A percentile compares a stretch with the other conserved stretches of the same genome.
These are phyloP conservation scores for Diorhabda sublineata DNA, from an alignment of 1,140 invertebrate species.

Conservation along the genomic window DNA sequence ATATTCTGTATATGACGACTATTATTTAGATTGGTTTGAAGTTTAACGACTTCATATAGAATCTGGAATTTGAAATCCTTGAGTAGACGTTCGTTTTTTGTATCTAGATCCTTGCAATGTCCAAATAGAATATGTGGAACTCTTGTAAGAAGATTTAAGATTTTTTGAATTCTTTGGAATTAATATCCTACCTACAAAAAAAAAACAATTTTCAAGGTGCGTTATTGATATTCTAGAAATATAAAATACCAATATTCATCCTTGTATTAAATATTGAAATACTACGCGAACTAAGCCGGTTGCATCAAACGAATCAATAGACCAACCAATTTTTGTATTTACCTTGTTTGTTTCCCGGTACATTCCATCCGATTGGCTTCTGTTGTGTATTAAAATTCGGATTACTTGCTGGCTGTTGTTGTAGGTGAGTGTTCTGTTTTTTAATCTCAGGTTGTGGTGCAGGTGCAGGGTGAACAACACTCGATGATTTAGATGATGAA, in stretches of 20 bases:
- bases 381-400: slow-evolving; percentile 15
- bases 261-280: neutral
- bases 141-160: neutral
- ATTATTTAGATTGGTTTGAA: too few species aligned
- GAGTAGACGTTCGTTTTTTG: too few species aligned
- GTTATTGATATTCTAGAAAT: too few species aligned
- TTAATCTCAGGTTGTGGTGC: slow-evolving; percentile 15
- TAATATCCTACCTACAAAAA: too few species aligned
- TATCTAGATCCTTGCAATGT: too few species aligned
- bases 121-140: too few species aligned
- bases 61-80: too few species aligned
- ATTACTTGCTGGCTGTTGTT: slow-evolving; percentile 10
- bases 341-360: slow-evolving; percentile 15
- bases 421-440: slow-evolving; percentile 22
- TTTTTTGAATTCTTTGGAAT: neutral
- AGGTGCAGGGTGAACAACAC: slow-evolving; percentile 1
- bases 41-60: too few species aligned
- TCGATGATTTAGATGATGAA: neutral
- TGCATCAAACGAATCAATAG: slow-evolving; percentile 9
- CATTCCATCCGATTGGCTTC: slow-evolving; percentile 26
- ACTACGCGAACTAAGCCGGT: slow-evolving; percentile 8
- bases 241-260: neutral
- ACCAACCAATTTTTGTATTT: slow-evolving; percentile 26
- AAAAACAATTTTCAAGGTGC: too few species aligned
- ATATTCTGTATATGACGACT: too few species aligned